phyloP scores from a whole-genome alignment of 2,113 vertebrate genomes.

The Paramisgurnus dabryanus region DNA sequence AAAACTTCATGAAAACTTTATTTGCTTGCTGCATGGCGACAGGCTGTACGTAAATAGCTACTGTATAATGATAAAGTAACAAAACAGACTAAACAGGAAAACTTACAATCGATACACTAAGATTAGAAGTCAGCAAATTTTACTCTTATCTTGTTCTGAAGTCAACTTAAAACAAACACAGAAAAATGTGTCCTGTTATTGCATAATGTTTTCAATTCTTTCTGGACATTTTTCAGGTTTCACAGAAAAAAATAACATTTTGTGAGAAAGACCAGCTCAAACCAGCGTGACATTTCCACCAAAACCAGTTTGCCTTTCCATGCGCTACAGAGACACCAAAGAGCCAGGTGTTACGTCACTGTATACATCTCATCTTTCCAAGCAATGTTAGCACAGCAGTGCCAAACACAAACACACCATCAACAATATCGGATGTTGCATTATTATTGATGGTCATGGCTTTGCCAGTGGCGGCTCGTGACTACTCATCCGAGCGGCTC shows the following conservation, averaged over 20 bases:
- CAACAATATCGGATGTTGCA: too few relatives aligned
- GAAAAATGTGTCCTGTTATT: background rate
- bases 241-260: background rate
- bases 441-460: too few relatives aligned
- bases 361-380: too few relatives aligned
- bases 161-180: slow-evolving; percentile 26
- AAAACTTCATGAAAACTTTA: background rate
- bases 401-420: too few relatives aligned
- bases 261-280: too few relatives aligned
- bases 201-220: background rate
- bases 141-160: slow-evolving; percentile 38
- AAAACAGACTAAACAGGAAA: slow-evolving; percentile 59
- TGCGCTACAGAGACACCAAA: too few relatives aligned
- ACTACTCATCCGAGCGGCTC: too few relatives aligned
- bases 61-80: slow-evolving; percentile 21
- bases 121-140: slow-evolving; percentile 30
- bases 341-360: too few relatives aligned
- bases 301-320: too few relatives aligned
- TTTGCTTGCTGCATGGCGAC: background rate
- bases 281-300: too few relatives aligned
- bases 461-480: too few relatives aligned
- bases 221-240: background rate
- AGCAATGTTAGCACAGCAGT: too few relatives aligned
- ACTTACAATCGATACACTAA: slow-evolving; percentile 21
- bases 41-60: background rate